phyloP scores from a whole-genome alignment of 2,797 vertebrate species.

The Galago senegalensis region DNA sequence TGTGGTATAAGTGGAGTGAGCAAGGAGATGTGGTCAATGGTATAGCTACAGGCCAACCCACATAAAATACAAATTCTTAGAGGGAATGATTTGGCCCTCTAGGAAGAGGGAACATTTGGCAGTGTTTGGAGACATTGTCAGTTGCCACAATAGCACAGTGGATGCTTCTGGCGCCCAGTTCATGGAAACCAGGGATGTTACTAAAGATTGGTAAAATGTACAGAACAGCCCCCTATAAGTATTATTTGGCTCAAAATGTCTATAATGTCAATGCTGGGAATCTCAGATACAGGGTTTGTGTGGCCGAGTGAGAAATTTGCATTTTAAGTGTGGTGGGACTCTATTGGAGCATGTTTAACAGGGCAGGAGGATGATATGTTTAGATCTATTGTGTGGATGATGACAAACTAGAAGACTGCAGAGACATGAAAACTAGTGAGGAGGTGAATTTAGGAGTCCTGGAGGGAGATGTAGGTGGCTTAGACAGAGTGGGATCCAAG shows the following conservation, averaged over 20 bases:
- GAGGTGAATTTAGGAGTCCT: neutral
- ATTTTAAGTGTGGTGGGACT: neutral
- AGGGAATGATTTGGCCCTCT: neutral
- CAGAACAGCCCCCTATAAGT: neutral
- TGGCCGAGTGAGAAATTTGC: neutral
- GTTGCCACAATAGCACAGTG: neutral
- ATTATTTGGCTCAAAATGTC: neutral
- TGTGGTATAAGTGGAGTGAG: neutral
- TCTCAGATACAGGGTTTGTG: neutral
- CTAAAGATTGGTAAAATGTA: neutral
- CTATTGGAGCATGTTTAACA: neutral
- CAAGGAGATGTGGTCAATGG: neutral
- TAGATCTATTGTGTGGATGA: neutral
- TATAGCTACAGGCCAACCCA: neutral
- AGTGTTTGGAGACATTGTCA: neutral
- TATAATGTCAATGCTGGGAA: neutral
- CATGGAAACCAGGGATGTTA: neutral
- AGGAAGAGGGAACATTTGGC: neutral
- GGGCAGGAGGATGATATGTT: neutral
- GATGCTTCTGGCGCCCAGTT: neutral
- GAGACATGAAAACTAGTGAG: neutral
- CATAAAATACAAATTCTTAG: neutral
- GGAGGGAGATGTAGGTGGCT: too few species aligned
- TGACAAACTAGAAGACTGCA: neutral
- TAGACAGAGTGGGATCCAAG: fast-evolving